Evolutionary conservation across 1,140 invertebrate genomes (phyloP).

Genomic region (Philotrypesis tridentata): DNA sequence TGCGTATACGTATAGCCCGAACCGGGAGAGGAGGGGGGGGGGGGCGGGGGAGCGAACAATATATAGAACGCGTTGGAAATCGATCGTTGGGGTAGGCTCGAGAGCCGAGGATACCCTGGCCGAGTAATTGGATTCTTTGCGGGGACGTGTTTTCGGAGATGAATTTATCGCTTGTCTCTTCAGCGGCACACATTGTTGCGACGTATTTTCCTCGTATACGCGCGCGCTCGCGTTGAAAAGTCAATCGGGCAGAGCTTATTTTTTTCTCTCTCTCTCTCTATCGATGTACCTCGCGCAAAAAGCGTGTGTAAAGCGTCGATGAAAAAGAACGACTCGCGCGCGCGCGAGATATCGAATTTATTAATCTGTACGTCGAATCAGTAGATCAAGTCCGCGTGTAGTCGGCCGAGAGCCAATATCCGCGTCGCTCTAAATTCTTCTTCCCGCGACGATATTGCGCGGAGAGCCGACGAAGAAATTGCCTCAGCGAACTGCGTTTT

Average conservation of each 20-base stretch:
- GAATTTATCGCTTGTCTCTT: background rate
- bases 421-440: background rate
- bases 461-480: background rate
- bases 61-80: background rate
- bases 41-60: too few species aligned
- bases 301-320: background rate
- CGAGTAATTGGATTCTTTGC: background rate
- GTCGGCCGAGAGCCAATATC: background rate
- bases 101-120: too few species aligned
- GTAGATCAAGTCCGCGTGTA: background rate
- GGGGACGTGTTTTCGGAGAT: background rate
- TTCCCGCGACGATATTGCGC: background rate
- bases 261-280: too few species aligned
- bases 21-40: too few species aligned
- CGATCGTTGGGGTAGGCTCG: background rate
- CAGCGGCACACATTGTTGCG: background rate
- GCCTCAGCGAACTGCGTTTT: background rate
- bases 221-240: too few species aligned
- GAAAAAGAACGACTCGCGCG: background rate
- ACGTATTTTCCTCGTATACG: too few species aligned
- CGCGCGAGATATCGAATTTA: background rate
- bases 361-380: background rate
- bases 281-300: too few species aligned
- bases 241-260: too few species aligned
- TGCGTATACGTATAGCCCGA: too few species aligned